Evolutionary conservation across 2,888 invertebrate genomes (phyloP), one percentile per base, ranked within the genome.

Genomic region (Adelphocoris suturalis): DNA sequence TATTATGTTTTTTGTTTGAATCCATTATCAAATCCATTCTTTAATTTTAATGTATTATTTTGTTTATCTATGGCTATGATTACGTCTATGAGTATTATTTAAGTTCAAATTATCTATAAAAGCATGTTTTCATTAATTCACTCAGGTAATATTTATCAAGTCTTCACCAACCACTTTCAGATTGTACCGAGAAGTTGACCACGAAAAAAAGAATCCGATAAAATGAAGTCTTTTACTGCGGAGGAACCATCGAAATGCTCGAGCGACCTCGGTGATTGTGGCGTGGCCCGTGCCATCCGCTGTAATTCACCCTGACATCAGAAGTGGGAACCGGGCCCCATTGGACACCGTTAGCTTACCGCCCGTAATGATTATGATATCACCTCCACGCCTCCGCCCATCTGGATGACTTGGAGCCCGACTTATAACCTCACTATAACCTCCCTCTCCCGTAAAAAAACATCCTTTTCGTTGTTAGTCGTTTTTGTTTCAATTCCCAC

Each of bases 291-390:
- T 68, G 68, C 68, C 68, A 68, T 23, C 68, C 68, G 23, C 68
- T 23, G 68, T 68, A 68, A 68, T 68, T 68, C 68, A 68, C 68
- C 68, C 37, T 23, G 68, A 68, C 68, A 68, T 68, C 68, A 23
- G 68, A 23, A 68, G 68, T 68, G 68, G 23, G 68, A 68, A 68
- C 68, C 68, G 68, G 68, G 23, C n/a, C 68, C 61, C 68, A 68
- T 68, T 13, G 68, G 68, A 68, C 23, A 68, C 68, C 68, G 68
- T 68, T 68, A 68, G 68, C 68, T 5, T 23, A 52, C 68, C 23
- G 23, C 68, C 68, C 23, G 68, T 68, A 68, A 68, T 68, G 68
- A 68, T 68, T 68, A 68, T 68, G 68, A 68, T 68, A 68, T 68
- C 68, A 68, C 23, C 27, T 23, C 68, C 68, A 23, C 68, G 68